Evolutionary conservation across 1,140 invertebrate species (phyloP).

Genomic region (Magallana angulata): DNA sequence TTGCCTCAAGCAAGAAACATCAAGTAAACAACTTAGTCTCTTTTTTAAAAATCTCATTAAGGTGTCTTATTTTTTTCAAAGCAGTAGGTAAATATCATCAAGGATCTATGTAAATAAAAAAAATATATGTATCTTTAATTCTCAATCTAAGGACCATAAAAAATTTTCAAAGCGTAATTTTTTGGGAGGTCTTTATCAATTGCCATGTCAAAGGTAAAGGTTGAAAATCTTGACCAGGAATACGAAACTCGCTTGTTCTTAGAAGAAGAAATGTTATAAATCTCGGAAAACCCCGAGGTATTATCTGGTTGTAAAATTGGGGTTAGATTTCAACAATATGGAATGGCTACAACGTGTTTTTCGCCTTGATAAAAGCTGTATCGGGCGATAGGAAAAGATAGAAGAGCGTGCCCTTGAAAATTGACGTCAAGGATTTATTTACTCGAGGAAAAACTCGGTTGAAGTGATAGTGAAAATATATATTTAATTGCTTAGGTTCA

Average conservation of each 20-base stretch:
- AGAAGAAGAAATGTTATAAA: background rate
- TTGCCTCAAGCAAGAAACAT: background rate
- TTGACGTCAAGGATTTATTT: background rate
- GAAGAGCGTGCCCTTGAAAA: background rate
- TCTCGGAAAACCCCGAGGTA: no score
- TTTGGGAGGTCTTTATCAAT: no score
- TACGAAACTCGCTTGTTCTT: background rate
- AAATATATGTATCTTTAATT: background rate
- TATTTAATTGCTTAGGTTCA: no score
- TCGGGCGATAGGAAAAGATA: background rate
- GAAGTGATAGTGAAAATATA: no score
- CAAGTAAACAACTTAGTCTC: conserved; percentile 10
- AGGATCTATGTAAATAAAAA: background rate
- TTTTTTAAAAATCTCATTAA: background rate
- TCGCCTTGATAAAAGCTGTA: background rate
- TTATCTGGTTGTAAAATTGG: background rate
- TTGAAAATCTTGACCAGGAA: background rate
- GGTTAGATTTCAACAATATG: background rate
- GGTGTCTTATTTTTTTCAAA: background rate
- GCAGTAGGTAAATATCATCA: background rate
- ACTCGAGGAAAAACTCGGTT: background rate
- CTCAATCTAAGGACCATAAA: no score
- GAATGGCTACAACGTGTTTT: background rate
- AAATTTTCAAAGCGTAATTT: no score
- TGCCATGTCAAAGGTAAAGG: no score